A percentile compares a stretch with the other conserved stretches of the same genome.
Evolutionary conservation across 2,797 vertebrate species (phyloP).

Genomic region (Melanotaenia nigrans): DNA sequence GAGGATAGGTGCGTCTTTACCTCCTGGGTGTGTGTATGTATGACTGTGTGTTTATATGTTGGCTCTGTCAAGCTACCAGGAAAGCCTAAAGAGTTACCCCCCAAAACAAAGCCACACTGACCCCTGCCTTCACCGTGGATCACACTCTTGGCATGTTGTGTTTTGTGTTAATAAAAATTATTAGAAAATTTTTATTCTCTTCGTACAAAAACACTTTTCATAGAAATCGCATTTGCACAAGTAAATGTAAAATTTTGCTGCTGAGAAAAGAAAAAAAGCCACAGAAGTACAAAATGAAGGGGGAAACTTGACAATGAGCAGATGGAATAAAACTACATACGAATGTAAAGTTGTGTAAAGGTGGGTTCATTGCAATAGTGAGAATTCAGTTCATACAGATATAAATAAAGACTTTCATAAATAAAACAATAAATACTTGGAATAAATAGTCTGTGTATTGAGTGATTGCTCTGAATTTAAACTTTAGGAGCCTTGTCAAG

Average conservation of each 20-base stretch:
- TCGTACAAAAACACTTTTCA: conserved; percentile 98
- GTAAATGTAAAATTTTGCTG: conserved; percentile 91
- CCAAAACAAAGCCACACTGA: no score
- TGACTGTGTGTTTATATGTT: background rate
- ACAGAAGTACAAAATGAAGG: conserved; percentile 86
- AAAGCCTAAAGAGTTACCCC: conserved; percentile 33
- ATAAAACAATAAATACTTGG: conserved; percentile 81
- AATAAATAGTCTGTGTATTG: conserved; percentile 81
- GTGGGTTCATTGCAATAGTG: conserved; percentile 63
- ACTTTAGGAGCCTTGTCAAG: conserved; percentile 47
- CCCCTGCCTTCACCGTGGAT: conserved; percentile 42
- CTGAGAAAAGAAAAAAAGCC: conserved; percentile 67
- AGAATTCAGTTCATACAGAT: conserved; percentile 82
- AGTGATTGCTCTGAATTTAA: conserved; percentile 73
- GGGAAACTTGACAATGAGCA: conserved; percentile 80
- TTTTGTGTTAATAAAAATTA: conserved; percentile 97
- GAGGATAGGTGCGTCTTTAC: conserved; percentile 44
- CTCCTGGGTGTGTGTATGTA: conserved; percentile 9
- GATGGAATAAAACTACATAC: conserved; percentile 60
- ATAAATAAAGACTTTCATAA: conserved; percentile 78
- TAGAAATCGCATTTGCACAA: conserved; percentile 99
- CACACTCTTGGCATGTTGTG: conserved; percentile 70
- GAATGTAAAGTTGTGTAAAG: conserved; percentile 36
- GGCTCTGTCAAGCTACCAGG: conserved; percentile 32
- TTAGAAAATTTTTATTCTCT: conserved; percentile 96